These are phyloP conservation scores for Cactoblastis cactorum DNA, from an alignment of 2,888 invertebrate species.

Conservation along the genomic window DNA sequence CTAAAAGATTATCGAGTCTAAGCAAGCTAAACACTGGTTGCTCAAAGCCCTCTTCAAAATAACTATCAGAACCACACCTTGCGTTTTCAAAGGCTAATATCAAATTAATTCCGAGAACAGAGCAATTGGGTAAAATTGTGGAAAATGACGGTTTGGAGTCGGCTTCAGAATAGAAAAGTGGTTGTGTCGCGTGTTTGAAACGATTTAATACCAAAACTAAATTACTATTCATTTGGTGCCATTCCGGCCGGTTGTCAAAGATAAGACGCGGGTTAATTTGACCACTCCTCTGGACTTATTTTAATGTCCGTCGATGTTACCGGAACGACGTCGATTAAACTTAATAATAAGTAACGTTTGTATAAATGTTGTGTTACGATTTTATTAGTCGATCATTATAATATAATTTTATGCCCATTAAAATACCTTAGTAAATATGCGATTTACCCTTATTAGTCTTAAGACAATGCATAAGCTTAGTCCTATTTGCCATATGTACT, in stretches of 20 bases:
- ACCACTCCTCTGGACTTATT: conserved; percentile 38
- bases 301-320: conserved; percentile 28
- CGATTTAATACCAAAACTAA: conserved; percentile 77
- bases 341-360: background rate
- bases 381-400: no score
- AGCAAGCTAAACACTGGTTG: conserved; percentile 66
- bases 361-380: background rate
- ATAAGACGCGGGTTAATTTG: conserved; percentile 57
- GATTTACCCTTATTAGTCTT: no score
- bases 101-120: conserved; percentile 78
- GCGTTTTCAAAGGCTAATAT: conserved; percentile 78
- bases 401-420: no score
- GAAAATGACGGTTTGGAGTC: conserved; percentile 76
- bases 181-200: conserved; percentile 76
- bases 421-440: no score
- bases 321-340: conserved; percentile 12
- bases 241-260: conserved; percentile 71
- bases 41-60: conserved; percentile 67
- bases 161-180: conserved; percentile 76
- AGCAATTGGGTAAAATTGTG: conserved; percentile 78
- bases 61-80: conserved; percentile 76
- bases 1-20: conserved; percentile 62
- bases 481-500: no score
- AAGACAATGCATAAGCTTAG: no score
- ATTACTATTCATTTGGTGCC: conserved; percentile 77